phyloP scores from a whole-genome alignment of 2,113 vertebrate species.

The Oncorhynchus gorbuscha region DNA sequence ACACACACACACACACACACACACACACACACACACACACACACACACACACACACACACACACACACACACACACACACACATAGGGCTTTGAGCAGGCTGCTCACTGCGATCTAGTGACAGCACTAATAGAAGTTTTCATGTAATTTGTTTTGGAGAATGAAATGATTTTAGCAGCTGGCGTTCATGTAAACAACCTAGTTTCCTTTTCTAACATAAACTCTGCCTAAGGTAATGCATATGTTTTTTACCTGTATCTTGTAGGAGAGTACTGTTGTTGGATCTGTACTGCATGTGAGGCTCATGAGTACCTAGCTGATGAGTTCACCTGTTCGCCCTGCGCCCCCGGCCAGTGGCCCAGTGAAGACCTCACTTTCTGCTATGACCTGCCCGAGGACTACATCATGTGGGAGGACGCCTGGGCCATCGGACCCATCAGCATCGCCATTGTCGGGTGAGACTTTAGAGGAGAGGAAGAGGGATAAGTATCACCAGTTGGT shows the following conservation, averaged over 20 bases:
- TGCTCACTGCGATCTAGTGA: too few relatives aligned
- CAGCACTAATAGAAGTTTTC: too few relatives aligned
- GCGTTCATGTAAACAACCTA: too few relatives aligned
- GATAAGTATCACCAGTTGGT: too few relatives aligned
- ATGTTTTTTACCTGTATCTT: neutral
- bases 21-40: too few relatives aligned
- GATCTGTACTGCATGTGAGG: slow-evolving; percentile 96
- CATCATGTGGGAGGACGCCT: slow-evolving; percentile 97
- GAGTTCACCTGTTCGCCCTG: slow-evolving; percentile 95
- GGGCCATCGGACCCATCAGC: slow-evolving; percentile 96
- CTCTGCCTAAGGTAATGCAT: too few relatives aligned
- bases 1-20: too few relatives aligned
- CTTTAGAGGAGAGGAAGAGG: slow-evolving; percentile 25
- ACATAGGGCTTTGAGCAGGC: too few relatives aligned
- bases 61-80: neutral
- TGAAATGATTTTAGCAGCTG: too few relatives aligned
- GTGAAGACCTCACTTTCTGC: slow-evolving; percentile 85
- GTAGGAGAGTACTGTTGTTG: slow-evolving; percentile 93
- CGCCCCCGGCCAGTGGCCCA: slow-evolving; percentile 91
- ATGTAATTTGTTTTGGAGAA: too few relatives aligned
- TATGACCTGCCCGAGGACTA: slow-evolving; percentile 96
- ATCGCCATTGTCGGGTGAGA: slow-evolving; percentile 88
- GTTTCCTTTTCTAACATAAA: too few relatives aligned
- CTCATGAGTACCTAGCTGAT: slow-evolving; percentile 90
- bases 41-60: neutral